These are phyloP conservation scores for Motacilla tschutschensis DNA, from an alignment of 2,113 vertebrate genomes.

Conservation along the genomic window DNA sequence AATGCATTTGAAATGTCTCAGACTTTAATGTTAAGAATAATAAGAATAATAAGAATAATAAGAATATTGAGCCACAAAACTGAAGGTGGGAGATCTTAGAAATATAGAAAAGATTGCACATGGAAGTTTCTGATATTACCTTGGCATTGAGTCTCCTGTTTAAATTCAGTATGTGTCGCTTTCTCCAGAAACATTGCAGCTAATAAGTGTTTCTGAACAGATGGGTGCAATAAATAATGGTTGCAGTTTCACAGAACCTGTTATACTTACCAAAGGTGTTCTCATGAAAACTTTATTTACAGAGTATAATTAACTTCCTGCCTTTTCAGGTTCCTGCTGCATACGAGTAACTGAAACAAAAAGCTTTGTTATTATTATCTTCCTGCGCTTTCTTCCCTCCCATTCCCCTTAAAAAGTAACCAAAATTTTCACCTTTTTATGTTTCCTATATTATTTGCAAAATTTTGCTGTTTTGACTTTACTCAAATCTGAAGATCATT, in stretches of 20 bases:
- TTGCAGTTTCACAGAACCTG: not conserved
- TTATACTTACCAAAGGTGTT: not conserved
- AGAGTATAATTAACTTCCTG: conserved; percentile 1
- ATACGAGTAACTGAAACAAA: not conserved
- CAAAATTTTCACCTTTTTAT: not conserved
- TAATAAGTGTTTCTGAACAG: not conserved
- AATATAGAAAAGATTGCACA: not conserved
- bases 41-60: not conserved
- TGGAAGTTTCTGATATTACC: not conserved
- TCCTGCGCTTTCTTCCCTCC: not conserved
- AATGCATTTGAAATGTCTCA: not conserved
- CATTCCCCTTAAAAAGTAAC: not conserved
- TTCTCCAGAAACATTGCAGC: not conserved
- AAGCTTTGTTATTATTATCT: not conserved
- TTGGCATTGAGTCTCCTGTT: not conserved
- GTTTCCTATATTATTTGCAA: not conserved
- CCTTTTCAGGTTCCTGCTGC: conserved; percentile 5
- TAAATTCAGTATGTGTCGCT: not conserved
- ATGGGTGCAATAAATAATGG: not conserved
- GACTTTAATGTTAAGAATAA: not conserved
- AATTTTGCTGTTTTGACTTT: not conserved
- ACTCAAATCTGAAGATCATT: not conserved
- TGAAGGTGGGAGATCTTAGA: not conserved
- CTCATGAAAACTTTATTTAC: conserved; percentile 7
- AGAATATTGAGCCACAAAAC: not conserved